phyloP scores from a whole-genome alignment of 92 coral and sea anemone genomes.

The Bergia puertoricense region DNA sequence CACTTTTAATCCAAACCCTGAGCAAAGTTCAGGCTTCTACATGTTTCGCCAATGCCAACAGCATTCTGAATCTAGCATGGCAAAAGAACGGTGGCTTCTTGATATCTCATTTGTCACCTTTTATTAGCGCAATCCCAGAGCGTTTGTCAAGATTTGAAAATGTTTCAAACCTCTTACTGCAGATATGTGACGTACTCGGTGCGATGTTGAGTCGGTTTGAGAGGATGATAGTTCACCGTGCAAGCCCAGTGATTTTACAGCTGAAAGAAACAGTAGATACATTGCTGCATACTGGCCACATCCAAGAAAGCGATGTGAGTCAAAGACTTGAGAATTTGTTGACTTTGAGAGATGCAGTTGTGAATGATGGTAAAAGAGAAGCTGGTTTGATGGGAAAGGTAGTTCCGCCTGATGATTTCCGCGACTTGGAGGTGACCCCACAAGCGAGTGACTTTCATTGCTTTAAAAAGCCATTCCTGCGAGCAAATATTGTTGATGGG shows the following conservation, averaged over 20 bases:
- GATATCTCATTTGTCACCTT: constrained; percentile 18
- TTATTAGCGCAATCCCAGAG: constrained; percentile 17
- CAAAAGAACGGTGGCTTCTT: constrained; percentile 26
- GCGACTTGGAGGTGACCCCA: constrained; percentile 73
- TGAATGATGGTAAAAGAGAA: constrained; percentile 19
- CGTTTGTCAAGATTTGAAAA: constrained; percentile 18
- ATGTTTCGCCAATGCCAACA: background rate
- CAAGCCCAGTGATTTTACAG: constrained; percentile 64
- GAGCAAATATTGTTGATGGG: constrained; percentile 69
- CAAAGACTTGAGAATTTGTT: constrained; percentile 46
- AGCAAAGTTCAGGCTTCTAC: constrained; percentile 35
- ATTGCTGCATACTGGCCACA: constrained; percentile 28
- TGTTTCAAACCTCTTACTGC: constrained; percentile 22
- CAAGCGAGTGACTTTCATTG: constrained; percentile 61
- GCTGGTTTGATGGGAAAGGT: constrained; percentile 24
- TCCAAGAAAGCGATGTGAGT: constrained; percentile 44
- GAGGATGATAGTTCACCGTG: constrained; percentile 31
- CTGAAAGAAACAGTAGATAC: constrained; percentile 42
- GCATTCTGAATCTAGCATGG: constrained; percentile 24
- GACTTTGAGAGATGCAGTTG: constrained; percentile 53
- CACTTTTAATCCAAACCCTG: constrained; percentile 13
- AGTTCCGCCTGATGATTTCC: constrained; percentile 81
- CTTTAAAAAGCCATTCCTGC: constrained; percentile 70
- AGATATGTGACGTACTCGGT: constrained; percentile 41
- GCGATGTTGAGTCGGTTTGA: constrained; percentile 47